Conservation (phyloP, 2,888 invertebrate genomes). For the Drosophila birchii region DNA sequence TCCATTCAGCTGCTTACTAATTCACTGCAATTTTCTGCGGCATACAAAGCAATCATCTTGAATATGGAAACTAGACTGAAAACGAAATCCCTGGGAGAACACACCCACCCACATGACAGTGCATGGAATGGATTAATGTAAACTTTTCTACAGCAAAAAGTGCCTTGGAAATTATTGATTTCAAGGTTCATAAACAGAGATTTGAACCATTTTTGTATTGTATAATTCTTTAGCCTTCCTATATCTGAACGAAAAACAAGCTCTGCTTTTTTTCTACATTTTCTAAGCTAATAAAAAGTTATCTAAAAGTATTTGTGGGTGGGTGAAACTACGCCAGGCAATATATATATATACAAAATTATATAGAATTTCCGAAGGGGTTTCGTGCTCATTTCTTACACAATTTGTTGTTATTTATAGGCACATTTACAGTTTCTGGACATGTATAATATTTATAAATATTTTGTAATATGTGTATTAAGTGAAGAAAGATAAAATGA, state of each 20-base stretch:
- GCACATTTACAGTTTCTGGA: neutral
- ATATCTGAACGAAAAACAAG: neutral
- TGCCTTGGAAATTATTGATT: neutral
- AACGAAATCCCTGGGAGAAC: neutral
- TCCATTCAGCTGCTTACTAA: conserved; percentile 39
- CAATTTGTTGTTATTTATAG: neutral
- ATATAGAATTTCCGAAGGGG: neutral
- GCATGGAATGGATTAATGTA: neutral
- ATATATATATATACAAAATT: neutral
- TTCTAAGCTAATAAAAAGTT: neutral
- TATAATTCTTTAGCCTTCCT: neutral
- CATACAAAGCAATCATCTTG: conserved; percentile 9
- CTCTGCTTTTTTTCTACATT: neutral
- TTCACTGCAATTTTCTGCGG: conserved; percentile 22
- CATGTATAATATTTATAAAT: neutral
- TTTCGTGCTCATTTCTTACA: neutral
- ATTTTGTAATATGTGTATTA: neutral
- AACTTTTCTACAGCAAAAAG: neutral
- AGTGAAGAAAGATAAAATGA: neutral
- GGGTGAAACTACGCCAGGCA: neutral
- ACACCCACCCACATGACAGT: conserved; percentile 9
- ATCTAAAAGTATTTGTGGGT: neutral
- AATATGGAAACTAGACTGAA: conserved; percentile 6
- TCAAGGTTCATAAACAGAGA: neutral
- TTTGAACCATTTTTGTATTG: neutral